phyloP scores from a whole-genome alignment of 2,113 vertebrate species.

The Equus przewalskii region DNA sequence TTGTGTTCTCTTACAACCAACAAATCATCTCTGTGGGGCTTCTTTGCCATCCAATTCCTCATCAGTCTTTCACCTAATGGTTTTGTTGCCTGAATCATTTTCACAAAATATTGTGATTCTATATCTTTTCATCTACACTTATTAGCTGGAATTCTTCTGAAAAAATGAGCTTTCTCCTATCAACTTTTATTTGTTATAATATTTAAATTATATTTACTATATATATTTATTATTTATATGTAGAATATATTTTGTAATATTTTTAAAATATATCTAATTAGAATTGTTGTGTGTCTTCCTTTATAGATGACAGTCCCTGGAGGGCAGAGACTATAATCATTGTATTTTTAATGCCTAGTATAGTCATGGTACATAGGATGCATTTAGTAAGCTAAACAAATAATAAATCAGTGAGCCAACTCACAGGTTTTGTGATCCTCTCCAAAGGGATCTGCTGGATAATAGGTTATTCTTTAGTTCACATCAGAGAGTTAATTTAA shows the following conservation, averaged over 20 bases:
- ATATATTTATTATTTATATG: no score
- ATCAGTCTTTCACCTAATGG: background rate
- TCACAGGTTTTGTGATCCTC: background rate
- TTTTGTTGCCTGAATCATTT: background rate
- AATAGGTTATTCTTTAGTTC: background rate
- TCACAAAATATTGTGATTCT: background rate
- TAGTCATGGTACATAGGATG: background rate
- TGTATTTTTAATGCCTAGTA: background rate
- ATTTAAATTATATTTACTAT: background rate
- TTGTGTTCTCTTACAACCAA: background rate
- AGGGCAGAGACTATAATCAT: background rate
- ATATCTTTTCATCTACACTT: background rate
- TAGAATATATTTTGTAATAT: no score
- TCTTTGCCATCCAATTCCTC: background rate
- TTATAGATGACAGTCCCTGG: background rate
- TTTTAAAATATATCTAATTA: background rate
- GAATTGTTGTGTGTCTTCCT: background rate
- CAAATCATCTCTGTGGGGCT: background rate
- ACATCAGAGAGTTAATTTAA: background rate
- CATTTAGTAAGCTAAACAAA: background rate
- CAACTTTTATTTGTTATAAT: background rate
- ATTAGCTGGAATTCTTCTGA: background rate
- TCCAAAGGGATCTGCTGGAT: background rate
- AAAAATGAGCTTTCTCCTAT: conserved; percentile 10
- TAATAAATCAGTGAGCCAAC: background rate